phyloP scores from a whole-genome alignment of 2,888 invertebrate genomes.

The Diarsia dahlii region DNA sequence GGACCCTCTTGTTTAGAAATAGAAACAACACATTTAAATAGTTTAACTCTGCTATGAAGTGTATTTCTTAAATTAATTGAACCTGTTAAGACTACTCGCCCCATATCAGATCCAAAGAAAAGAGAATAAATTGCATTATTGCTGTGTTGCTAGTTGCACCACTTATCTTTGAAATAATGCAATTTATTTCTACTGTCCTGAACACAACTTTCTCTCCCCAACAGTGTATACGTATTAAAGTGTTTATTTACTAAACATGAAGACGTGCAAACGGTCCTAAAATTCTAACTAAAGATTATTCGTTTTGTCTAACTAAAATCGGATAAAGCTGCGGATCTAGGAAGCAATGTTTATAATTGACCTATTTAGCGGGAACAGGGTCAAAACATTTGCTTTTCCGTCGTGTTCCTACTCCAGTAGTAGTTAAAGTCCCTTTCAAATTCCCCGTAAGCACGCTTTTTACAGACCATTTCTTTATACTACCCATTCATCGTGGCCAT shows the following conservation, averaged over 20 bases:
- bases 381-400: constrained; percentile 60
- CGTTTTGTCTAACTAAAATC: constrained; percentile 34
- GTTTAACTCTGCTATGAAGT: background rate
- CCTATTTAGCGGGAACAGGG: constrained; percentile 63
- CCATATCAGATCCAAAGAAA: constrained; percentile 22
- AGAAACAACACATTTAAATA: background rate
- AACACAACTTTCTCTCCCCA: constrained; percentile 20
- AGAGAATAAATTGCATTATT: constrained; percentile 47
- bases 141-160: constrained; percentile 18
- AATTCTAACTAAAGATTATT: constrained; percentile 19
- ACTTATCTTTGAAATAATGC: constrained; percentile 50
- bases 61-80: constrained; percentile 8
- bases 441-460: constrained; percentile 52
- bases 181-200: constrained; percentile 47
- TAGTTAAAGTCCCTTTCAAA: constrained; percentile 57
- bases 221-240: constrained; percentile 24
- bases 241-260: constrained; percentile 12
- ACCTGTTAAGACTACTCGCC: constrained; percentile 19
- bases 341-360: constrained; percentile 70
- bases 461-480: constrained; percentile 54
- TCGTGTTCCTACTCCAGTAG: constrained; percentile 41
- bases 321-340: constrained; percentile 44
- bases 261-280: constrained; percentile 14
- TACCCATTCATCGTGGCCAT: constrained; percentile 51
- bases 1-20: background rate